phyloP scores from a whole-genome alignment of 2,888 invertebrate genomes.

The Trachelus iudaicus region DNA sequence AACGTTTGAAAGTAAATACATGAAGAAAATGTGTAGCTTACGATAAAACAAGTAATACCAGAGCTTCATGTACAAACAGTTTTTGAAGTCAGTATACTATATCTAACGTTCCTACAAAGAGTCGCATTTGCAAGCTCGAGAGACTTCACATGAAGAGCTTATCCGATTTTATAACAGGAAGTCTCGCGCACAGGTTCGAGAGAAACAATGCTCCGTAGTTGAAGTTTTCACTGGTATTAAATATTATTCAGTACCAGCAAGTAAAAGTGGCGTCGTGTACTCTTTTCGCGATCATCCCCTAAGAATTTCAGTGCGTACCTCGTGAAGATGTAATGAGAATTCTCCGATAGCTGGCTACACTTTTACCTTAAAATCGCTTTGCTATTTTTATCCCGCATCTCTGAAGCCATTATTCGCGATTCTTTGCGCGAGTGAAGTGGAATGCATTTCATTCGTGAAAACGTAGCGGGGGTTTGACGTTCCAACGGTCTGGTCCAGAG shows the following conservation, averaged over 20 bases:
- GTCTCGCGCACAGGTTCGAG: neutral
- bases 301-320: neutral
- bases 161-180: neutral
- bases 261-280: neutral
- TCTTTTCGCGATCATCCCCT: neutral
- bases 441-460: neutral
- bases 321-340: neutral
- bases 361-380: neutral
- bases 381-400: neutral
- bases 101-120: neutral
- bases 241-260: neutral
- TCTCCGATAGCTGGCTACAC: neutral
- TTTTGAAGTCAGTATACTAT: neutral
- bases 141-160: neutral
- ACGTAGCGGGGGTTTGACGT: neutral
- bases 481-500: neutral
- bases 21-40: neutral
- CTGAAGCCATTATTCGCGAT: neutral
- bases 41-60: neutral
- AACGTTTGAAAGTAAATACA: no score
- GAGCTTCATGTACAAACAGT: neutral
- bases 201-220: neutral
- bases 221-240: neutral
- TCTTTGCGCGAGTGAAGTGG: slow-evolving; percentile 12
- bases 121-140: neutral